Conservation (phyloP, 1,140 invertebrate species). For the Lasioglossum albipes region DNA sequence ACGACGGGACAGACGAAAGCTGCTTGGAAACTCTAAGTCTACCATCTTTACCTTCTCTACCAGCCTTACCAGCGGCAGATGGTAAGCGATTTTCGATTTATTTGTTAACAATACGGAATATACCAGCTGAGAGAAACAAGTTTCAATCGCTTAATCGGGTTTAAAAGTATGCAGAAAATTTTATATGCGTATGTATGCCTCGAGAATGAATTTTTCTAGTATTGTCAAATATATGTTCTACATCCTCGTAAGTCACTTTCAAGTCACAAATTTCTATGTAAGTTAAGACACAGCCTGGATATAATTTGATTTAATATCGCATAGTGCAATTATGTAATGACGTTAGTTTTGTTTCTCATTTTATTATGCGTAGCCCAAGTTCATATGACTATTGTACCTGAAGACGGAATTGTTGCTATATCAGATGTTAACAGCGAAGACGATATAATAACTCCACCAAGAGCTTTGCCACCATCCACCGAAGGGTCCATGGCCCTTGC, state of each 20-base stretch:
- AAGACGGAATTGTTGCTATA: conserved; percentile 73
- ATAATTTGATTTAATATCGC: background rate
- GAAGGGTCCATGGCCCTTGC: conserved; percentile 70
- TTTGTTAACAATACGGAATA: background rate
- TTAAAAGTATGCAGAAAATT: too few species aligned
- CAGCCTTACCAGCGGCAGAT: conserved; percentile 67
- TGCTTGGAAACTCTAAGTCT: conserved; percentile 66
- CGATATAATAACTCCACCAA: conserved; percentile 63
- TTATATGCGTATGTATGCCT: too few species aligned
- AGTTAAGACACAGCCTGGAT: background rate
- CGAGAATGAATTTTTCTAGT: background rate
- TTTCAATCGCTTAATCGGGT: too few species aligned
- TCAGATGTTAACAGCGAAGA: conserved; percentile 70
- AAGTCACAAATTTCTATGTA: too few species aligned
- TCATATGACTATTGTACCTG: conserved; percentile 72
- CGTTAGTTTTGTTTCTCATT: conserved; percentile 17
- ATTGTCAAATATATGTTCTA: background rate
- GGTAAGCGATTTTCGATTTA: conserved; percentile 45
- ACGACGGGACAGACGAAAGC: conserved; percentile 67
- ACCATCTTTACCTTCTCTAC: conserved; percentile 63
- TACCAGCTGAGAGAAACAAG: too few species aligned
- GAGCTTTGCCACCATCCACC: conserved; percentile 69
- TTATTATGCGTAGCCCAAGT: conserved; percentile 69
- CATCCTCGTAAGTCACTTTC: background rate
- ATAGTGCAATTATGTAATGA: conserved; percentile 1